A percentile compares a stretch with the other conserved stretches of the same genome.
Evolutionary conservation across 2,797 vertebrate species (phyloP).

Genomic region (Anguilla obscura): DNA sequence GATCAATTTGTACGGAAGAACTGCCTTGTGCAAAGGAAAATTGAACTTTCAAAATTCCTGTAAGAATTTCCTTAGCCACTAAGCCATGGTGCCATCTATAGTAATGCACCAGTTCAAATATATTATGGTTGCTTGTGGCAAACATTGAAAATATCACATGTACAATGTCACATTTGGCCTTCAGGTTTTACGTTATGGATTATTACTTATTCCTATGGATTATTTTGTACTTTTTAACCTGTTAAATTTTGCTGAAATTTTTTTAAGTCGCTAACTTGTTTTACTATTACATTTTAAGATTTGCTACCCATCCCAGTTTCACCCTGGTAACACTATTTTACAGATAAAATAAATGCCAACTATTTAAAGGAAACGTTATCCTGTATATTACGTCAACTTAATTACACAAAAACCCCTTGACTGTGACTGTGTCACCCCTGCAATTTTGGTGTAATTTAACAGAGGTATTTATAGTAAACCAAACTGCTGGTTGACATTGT

Average conservation of each 20-base stretch:
- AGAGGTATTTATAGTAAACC: not conserved
- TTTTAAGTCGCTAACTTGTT: not conserved
- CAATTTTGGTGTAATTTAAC: too few species aligned
- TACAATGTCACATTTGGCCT: not conserved
- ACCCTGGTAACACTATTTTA: too few species aligned
- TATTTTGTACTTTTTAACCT: not conserved
- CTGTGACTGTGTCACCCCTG: too few species aligned
- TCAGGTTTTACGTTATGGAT: not conserved
- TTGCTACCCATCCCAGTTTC: too few species aligned
- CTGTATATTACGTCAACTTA: not conserved
- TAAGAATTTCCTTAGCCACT: not conserved
- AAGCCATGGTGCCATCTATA: not conserved
- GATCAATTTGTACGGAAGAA: not conserved
- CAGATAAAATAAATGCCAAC: too few species aligned
- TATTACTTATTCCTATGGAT: not conserved
- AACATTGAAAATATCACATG: not conserved
- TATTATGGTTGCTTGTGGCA: not conserved
- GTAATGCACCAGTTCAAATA: not conserved
- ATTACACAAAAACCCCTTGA: not conserved
- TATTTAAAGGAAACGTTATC: too few species aligned
- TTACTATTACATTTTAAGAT: too few species aligned
- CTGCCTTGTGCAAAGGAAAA: not conserved
- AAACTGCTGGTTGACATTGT: not conserved
- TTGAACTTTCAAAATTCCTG: not conserved
- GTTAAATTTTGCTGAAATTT: not conserved